Evolutionary conservation across 2,888 invertebrate genomes (phyloP).

Genomic region (Notocelia uddmanniana): DNA sequence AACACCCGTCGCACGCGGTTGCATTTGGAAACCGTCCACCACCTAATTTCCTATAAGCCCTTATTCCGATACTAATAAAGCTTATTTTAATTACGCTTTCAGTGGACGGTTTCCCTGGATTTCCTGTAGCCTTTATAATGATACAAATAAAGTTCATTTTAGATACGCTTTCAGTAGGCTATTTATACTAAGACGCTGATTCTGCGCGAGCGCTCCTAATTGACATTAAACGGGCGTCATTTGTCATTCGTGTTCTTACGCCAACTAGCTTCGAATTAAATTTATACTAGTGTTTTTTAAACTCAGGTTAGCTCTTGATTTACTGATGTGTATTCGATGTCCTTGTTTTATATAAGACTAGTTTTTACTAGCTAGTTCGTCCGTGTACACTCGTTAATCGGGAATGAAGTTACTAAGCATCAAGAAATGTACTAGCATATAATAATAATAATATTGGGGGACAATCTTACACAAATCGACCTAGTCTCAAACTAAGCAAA

Average conservation of each 20-base stretch:
- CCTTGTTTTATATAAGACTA: slow-evolving; percentile 13
- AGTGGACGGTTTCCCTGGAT: neutral
- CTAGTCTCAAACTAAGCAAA: no score
- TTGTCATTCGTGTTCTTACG: slow-evolving; percentile 73
- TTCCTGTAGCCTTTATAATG: slow-evolving; percentile 12
- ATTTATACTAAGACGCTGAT: slow-evolving; percentile 63
- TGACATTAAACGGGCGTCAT: slow-evolving; percentile 75
- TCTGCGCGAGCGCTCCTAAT: slow-evolving; percentile 69
- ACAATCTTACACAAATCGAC: no score
- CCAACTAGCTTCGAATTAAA: slow-evolving; percentile 63
- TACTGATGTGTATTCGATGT: slow-evolving; percentile 21
- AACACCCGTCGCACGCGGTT: slow-evolving; percentile 4
- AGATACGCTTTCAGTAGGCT: slow-evolving; percentile 19
- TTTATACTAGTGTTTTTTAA: slow-evolving; percentile 48
- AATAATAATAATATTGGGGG: no score
- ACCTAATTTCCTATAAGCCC: slow-evolving; percentile 8
- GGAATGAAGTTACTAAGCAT: no score
- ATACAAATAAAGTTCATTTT: slow-evolving; percentile 6
- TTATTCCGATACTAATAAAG: slow-evolving; percentile 13
- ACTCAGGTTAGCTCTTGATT: slow-evolving; percentile 27
- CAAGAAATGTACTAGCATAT: no score
- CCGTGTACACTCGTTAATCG: no score
- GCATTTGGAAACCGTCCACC: slow-evolving; percentile 31
- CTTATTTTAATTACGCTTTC: slow-evolving; percentile 6
- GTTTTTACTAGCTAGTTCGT: no score